Conservation (phyloP, 2,113 vertebrate species). For the Xiphorhynchus elegans region DNA sequence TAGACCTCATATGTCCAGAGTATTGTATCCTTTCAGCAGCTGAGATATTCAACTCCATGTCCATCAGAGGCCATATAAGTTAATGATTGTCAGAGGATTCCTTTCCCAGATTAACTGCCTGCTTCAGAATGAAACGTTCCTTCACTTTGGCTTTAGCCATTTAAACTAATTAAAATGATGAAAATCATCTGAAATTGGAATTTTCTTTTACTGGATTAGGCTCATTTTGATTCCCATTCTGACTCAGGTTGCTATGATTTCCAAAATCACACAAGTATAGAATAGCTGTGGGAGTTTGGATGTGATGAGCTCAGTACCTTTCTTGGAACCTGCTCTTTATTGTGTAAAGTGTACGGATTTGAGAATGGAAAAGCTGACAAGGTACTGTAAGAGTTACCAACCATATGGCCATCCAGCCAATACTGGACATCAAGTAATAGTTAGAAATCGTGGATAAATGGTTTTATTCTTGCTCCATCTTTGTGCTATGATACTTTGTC, state of each 20-base stretch:
- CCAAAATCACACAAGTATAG: not conserved
- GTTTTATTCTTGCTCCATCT: not conserved
- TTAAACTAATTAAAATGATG: not conserved
- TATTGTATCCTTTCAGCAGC: not conserved
- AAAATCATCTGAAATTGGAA: not conserved
- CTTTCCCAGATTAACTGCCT: not conserved
- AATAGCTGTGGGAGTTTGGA: not conserved
- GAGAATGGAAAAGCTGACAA: not conserved
- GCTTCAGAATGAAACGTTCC: not conserved
- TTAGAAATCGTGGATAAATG: not conserved
- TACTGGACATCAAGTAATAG: not conserved
- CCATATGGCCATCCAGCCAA: not conserved
- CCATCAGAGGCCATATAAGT: accelerated
- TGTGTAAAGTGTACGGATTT: not conserved
- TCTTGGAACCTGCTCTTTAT: not conserved
- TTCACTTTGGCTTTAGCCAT: not conserved
- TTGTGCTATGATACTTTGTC: not conserved
- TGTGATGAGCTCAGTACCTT: not conserved
- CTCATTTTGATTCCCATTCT: not conserved
- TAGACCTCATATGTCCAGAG: not conserved
- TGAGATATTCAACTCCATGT: not conserved
- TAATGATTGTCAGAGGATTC: not conserved
- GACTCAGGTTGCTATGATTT: not conserved
- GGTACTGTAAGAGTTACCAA: not conserved
- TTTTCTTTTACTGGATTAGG: not conserved